phyloP scores from a whole-genome alignment of 2,797 vertebrate genomes.

The Liasis olivaceus region DNA sequence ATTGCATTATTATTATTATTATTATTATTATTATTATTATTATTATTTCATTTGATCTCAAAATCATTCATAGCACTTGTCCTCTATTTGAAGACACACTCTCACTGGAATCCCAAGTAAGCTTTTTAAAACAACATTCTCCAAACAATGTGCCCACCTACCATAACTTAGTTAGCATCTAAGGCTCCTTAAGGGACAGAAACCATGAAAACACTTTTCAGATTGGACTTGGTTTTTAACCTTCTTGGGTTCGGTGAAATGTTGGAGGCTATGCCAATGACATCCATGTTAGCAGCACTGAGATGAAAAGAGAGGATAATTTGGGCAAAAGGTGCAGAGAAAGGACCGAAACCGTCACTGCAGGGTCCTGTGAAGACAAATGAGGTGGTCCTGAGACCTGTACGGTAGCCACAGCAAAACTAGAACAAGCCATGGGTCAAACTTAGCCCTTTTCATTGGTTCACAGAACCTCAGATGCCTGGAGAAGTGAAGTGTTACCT shows the following conservation, averaged over 20 bases:
- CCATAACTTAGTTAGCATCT: neutral
- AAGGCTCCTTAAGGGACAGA: neutral
- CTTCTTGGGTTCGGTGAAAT: neutral
- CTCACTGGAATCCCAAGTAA: neutral
- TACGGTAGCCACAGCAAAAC: neutral
- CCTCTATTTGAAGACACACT: neutral
- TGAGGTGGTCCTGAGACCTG: neutral
- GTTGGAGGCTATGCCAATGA: neutral
- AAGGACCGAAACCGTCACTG: neutral
- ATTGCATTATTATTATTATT: neutral
- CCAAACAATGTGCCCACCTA: neutral
- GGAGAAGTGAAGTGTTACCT: neutral
- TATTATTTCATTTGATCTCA: neutral
- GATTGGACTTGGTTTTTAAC: neutral
- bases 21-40: too few species aligned
- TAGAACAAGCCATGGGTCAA: neutral
- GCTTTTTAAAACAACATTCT: neutral
- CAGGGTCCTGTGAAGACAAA: neutral
- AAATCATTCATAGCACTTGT: neutral
- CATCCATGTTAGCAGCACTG: neutral
- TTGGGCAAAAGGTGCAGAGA: neutral
- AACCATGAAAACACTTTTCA: neutral
- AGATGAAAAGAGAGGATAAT: neutral
- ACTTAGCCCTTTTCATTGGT: neutral
- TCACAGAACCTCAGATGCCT: slow-evolving; percentile 1